Base-by-base conservation (phyloP, 2,888 invertebrate species). In the Lampropteryx suffumata region DNA sequence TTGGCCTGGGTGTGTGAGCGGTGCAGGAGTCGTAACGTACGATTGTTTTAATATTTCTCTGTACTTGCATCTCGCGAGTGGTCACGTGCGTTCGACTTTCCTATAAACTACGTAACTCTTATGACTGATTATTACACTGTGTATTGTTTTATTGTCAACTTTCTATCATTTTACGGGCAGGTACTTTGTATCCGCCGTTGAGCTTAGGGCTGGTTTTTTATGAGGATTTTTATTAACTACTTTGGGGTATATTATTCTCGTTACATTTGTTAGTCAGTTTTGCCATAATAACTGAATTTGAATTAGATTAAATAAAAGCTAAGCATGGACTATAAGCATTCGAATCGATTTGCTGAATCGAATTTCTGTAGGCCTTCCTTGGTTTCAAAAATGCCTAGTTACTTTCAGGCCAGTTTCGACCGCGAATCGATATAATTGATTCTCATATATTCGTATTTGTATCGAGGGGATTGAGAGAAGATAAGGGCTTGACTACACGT, bases 41-140 rank as follows among this genome's bases (percentile, higher is more conserved):
- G 64, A 60, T 71, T 68, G 59, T 68, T 64, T 61, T 48, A 60
- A 61, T 67, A 61, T 55, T 61, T 62, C 62, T 68, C 64, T 53
- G 52, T 57, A 67, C 64, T 66, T 71, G 72, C 67, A 68, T 64
- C 62, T 84, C 82, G 82, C 82, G 82, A 83, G 76, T n/a, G n/a
- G n/a, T n/a, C n/a, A n/a, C n/a, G 76, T 82, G 76, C 73, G 81
- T 73, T 74, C 71, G 67, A 70, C 69, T 69, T 61, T 58, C 63
- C 34, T 53, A 58, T 60, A 61, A 59, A 63, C 61, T 67, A 71
- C 65, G 63, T 70, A 69, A 67, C 61, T 78, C 69, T 74, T 78
- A 79, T 76, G 80, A 81, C 81, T 79, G 82, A 80, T 78, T 76
- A 79, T 80, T 82, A 83, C 80, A 82, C 69, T 73, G 69, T 66